Evolutionary conservation across 2,113 vertebrate genomes (phyloP).

Genomic region (Alaudala cheleensis): DNA sequence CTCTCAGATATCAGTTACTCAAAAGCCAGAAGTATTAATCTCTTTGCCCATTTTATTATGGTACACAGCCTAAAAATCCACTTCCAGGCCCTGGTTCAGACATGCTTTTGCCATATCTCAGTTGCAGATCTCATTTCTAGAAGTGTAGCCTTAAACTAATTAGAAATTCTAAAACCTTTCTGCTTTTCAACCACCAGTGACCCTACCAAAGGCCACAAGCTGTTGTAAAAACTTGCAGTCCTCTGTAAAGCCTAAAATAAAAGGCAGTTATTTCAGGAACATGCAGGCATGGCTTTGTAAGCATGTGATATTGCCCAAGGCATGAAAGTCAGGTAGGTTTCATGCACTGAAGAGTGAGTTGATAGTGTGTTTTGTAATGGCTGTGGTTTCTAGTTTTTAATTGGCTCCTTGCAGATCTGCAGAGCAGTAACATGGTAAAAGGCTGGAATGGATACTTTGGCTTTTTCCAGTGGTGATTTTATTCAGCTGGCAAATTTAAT

Average conservation of each 20-base stretch:
- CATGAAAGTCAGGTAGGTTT: background rate
- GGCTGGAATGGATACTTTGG: background rate
- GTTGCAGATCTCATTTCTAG: background rate
- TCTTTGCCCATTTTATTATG: background rate
- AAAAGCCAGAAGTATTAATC: background rate
- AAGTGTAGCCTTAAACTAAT: background rate
- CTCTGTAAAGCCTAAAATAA: background rate
- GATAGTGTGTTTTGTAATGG: background rate
- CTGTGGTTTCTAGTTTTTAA: no score
- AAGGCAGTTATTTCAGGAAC: background rate
- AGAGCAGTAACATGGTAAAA: background rate
- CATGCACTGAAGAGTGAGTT: background rate
- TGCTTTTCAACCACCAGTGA: background rate
- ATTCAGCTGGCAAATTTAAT: conserved; percentile 7
- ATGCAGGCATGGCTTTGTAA: background rate
- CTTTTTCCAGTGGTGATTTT: background rate
- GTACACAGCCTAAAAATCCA: background rate
- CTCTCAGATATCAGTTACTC: background rate
- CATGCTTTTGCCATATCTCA: background rate
- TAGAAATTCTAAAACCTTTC: background rate
- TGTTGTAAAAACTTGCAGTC: background rate
- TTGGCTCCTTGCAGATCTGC: background rate
- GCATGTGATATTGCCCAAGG: background rate
- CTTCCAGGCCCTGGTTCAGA: background rate
- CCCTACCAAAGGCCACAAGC: background rate